Conservation (phyloP, 2,113 vertebrate genomes). For the Prinia subflava region DNA sequence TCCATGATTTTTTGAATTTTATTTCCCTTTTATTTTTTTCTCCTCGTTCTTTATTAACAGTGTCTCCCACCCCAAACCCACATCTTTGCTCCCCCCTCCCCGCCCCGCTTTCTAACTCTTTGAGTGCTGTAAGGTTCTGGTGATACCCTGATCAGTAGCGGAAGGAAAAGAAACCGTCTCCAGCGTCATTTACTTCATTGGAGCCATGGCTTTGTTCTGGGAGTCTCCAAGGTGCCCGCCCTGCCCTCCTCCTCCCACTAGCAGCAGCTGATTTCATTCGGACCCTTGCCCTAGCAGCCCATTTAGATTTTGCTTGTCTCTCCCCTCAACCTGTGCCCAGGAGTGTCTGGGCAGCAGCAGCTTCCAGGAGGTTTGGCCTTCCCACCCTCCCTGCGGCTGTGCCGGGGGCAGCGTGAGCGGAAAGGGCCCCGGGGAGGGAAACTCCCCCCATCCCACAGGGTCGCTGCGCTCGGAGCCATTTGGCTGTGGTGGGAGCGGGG, state of each 20-base stretch:
- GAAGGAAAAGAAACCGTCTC: slow-evolving; percentile 48
- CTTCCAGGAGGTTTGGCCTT: neutral
- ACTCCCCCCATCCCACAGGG: neutral
- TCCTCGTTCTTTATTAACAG: slow-evolving; percentile 26
- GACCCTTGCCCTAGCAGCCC: slow-evolving; percentile 1
- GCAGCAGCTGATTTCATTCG: slow-evolving; percentile 11
- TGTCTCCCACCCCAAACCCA: neutral
- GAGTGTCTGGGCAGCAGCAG: neutral
- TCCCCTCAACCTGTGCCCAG: neutral
- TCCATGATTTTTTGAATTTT: slow-evolving; percentile 83
- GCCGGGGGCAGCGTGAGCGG: neutral
- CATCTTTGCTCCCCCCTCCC: slow-evolving; percentile 48
- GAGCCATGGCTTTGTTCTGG: slow-evolving; percentile 50
- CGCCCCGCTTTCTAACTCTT: slow-evolving; percentile 6
- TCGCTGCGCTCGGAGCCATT: neutral
- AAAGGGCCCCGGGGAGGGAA: neutral
- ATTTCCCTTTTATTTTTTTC: slow-evolving; percentile 27
- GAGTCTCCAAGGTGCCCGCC: slow-evolving; percentile 1
- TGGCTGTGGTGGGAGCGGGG: rapidly evolving
- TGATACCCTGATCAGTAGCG: slow-evolving; percentile 42
- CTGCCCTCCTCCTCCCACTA: neutral
- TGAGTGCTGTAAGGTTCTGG: slow-evolving; percentile 75
- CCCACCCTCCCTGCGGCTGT: neutral
- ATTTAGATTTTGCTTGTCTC: slow-evolving; percentile 20
- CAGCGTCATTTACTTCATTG: neutral